phyloP scores from a whole-genome alignment of 2,797 vertebrate genomes.

The Gallinago nigripennis region DNA sequence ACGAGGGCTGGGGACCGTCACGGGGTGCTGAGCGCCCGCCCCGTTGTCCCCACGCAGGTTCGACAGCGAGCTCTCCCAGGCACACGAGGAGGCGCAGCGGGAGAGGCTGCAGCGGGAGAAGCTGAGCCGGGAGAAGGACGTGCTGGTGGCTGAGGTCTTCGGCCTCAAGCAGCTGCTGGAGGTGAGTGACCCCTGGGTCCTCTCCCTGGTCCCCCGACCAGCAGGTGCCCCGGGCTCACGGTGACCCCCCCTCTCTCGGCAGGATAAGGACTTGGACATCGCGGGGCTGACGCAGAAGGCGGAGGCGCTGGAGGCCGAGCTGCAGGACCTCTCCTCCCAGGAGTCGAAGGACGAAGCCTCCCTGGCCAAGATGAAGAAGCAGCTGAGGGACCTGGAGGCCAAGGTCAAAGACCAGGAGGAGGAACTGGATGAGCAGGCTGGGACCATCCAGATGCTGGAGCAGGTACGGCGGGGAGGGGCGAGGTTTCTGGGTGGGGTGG shows the following conservation, averaged over 20 bases:
- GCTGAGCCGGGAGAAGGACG: conserved; percentile 90
- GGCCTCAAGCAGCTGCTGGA: conserved; percentile 92
- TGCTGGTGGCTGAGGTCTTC: conserved; percentile 88
- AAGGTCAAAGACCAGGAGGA: conserved; percentile 98
- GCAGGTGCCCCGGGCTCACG: rapidly evolving
- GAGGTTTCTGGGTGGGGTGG: conserved; percentile 64
- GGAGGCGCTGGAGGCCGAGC: conserved; percentile 90
- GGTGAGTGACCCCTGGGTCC: conserved; percentile 59
- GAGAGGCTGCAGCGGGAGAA: conserved; percentile 91
- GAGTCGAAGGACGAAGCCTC: conserved; percentile 97
- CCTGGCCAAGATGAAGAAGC: conserved; percentile 92
- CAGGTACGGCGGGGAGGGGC: conserved; percentile 82
- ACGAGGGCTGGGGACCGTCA: rapidly evolving
- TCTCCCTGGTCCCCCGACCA: rapidly evolving
- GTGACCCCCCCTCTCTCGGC: neutral
- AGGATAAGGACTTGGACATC: conserved; percentile 94
- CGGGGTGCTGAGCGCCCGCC: neutral
- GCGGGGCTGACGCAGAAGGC: conserved; percentile 86
- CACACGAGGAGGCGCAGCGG: conserved; percentile 89
- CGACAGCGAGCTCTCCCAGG: conserved; percentile 88
- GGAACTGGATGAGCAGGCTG: conserved; percentile 96
- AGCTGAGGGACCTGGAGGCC: conserved; percentile 92
- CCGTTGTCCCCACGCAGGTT: conserved; percentile 76
- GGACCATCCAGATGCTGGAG: conserved; percentile 96
- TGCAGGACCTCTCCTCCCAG: conserved; percentile 94